Conservation (phyloP, 2,888 invertebrate genomes). For the Lepeophtheirus nordmannii region DNA sequence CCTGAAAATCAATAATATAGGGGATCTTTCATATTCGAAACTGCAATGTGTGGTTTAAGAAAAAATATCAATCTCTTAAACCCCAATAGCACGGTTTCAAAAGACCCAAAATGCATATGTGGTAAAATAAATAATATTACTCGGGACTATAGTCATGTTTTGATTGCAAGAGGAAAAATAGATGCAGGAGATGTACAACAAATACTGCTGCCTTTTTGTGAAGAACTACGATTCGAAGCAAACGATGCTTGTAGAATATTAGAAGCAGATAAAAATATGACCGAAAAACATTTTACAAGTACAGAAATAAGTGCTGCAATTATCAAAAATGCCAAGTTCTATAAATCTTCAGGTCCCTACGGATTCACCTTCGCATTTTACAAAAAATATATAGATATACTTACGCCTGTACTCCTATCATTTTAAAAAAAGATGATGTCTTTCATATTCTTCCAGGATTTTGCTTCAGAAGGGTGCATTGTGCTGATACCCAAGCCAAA, state of each 20-base stretch:
- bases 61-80: not conserved
- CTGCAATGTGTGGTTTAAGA: not conserved
- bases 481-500: not conserved
- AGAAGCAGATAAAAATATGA: not conserved
- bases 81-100: not conserved
- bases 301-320: not conserved
- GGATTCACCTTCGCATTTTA: not conserved
- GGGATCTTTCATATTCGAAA: not conserved
- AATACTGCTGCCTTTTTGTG: not conserved
- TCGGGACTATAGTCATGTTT: not conserved
- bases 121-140: not conserved
- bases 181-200: not conserved
- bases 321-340: not conserved
- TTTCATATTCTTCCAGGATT: not conserved
- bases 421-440: not conserved
- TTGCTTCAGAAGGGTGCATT: not conserved
- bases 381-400: not conserved
- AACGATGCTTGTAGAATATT: not conserved
- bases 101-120: not conserved
- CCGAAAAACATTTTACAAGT: not conserved
- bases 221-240: not conserved
- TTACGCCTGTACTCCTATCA: not conserved
- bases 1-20: not conserved
- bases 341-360: not conserved
- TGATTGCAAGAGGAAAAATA: not conserved